Evolutionary conservation across 2,113 vertebrate species (phyloP).

Genomic region (Gymnorhina tibicen): DNA sequence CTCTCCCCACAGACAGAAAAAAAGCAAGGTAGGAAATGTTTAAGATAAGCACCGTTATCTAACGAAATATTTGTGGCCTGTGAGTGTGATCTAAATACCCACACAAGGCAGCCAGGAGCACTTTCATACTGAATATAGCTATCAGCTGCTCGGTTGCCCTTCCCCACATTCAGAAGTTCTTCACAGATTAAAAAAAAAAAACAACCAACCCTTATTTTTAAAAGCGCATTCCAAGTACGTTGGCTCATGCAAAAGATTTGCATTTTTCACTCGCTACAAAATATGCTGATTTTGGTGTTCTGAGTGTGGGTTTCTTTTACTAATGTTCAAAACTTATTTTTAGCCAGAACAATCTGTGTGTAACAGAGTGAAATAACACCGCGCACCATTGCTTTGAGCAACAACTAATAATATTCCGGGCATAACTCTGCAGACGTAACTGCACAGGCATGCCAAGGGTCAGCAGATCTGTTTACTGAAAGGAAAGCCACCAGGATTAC

Average conservation of each 20-base stretch:
- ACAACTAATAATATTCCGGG: conserved; percentile 46
- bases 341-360: conserved; percentile 5
- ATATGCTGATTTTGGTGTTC: neutral
- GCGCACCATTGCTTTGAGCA: conserved; percentile 1
- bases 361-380: conserved; percentile 37
- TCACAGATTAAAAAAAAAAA: neutral
- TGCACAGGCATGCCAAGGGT: conserved; percentile 52
- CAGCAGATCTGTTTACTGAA: conserved; percentile 55
- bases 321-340: conserved; percentile 39
- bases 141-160: neutral
- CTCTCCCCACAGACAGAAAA: conserved; percentile 55
- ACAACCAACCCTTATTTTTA: neutral
- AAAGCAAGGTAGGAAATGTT: conserved; percentile 74
- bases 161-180: neutral
- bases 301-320: neutral
- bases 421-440: conserved; percentile 41
- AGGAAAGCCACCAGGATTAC: conserved; percentile 42
- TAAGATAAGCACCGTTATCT: neutral
- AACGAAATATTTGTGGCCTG: conserved; percentile 35
- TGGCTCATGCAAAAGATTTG: neutral
- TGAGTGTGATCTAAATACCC: conserved; percentile 20
- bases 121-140: conserved; percentile 5
- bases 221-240: neutral
- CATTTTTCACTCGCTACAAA: neutral
- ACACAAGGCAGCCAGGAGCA: neutral